Conservation (phyloP, 2,113 vertebrate genomes). For the Takifugu flavidus region DNA sequence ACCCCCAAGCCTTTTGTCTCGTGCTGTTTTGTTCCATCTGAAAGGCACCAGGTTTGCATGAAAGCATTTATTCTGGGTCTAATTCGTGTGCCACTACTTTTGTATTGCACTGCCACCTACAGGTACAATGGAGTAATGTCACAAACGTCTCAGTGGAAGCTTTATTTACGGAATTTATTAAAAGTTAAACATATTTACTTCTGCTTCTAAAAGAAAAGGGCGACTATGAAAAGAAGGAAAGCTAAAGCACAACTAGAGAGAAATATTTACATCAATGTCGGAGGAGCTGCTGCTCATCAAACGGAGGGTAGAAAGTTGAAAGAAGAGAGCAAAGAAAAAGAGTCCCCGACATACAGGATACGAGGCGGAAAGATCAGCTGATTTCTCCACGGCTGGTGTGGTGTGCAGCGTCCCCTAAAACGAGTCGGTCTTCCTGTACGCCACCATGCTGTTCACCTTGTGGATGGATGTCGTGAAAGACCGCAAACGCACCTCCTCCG, state of each 20-base stretch:
- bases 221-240: not conserved
- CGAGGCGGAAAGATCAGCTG: not conserved
- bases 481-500: conserved; percentile 89
- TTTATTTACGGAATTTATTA: conserved; percentile 41
- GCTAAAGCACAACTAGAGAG: conserved; percentile 5
- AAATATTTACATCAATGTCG: conserved; percentile 53
- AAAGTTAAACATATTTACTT: conserved; percentile 48
- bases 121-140: conserved; percentile 14
- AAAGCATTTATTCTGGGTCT: not conserved
- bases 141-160: not conserved
- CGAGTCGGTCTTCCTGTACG: conserved; percentile 83
- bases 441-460: conserved; percentile 91
- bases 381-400: no score
- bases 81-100: not conserved
- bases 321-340: not conserved
- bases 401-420: conserved; percentile 22
- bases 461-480: conserved; percentile 96
- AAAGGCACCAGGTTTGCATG: no score
- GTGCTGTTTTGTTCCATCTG: no score
- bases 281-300: not conserved
- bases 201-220: conserved; percentile 46
- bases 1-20: not conserved
- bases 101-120: conserved; percentile 24
- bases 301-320: not conserved
- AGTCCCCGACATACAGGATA: not conserved